Percentiles rank a stretch among this genome's conserved stretches.
Evolutionary conservation across 2,113 vertebrate species (phyloP).

Genomic region (Glaucidium brasilianum): DNA sequence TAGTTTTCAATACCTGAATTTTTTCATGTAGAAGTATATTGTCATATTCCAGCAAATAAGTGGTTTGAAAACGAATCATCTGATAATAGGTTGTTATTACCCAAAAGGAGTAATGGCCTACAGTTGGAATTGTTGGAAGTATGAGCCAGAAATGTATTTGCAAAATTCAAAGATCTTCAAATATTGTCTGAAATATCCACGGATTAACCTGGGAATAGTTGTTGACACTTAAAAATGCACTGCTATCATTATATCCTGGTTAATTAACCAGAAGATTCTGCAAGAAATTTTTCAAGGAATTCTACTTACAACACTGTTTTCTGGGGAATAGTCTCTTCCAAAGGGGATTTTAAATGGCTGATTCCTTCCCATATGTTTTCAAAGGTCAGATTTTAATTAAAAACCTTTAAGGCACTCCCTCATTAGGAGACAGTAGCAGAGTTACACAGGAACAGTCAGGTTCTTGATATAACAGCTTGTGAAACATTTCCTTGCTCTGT

Average conservation of each 20-base stretch:
- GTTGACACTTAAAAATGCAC: neutral
- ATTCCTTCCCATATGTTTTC: neutral
- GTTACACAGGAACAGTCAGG: neutral
- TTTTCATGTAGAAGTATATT: neutral
- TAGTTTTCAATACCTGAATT: neutral
- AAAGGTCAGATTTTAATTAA: conserved; percentile 43
- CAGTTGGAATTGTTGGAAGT: neutral
- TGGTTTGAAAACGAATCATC: neutral
- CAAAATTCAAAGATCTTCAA: neutral
- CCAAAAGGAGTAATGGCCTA: neutral
- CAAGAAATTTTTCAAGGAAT: neutral
- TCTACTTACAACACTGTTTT: neutral
- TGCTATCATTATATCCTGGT: neutral
- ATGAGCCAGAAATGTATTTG: neutral
- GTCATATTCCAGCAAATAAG: neutral
- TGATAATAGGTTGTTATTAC: neutral
- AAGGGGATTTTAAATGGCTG: neutral
- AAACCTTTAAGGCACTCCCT: neutral
- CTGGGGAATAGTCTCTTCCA: neutral
- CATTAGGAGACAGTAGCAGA: neutral
- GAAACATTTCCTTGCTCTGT: neutral
- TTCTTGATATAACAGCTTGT: neutral
- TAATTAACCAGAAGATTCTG: neutral
- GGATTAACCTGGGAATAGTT: neutral
- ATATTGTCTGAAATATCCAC: neutral